Conservation (phyloP, 2,888 invertebrate genomes). For the Alsophila aescularia region DNA sequence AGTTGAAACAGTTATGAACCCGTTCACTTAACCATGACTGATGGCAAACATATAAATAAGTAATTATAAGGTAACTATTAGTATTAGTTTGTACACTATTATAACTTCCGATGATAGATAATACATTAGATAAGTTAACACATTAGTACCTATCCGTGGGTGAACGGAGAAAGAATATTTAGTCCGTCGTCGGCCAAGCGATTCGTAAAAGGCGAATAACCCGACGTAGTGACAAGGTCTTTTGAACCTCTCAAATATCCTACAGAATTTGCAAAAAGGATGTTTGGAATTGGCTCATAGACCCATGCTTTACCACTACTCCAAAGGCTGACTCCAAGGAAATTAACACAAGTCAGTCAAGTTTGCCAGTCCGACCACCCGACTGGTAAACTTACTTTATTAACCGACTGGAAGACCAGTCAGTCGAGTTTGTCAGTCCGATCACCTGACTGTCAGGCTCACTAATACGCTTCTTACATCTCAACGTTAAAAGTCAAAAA, state of each 20-base stretch:
- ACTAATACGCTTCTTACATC: neutral
- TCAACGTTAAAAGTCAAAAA: neutral
- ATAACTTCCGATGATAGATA: too few relatives aligned
- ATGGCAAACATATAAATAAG: too few relatives aligned
- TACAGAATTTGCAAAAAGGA: neutral
- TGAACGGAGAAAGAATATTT: constrained; percentile 35
- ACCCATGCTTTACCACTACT: constrained; percentile 10
- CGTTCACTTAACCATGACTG: too few relatives aligned
- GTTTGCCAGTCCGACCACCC: constrained; percentile 7
- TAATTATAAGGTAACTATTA: too few relatives aligned
- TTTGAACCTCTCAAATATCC: neutral
- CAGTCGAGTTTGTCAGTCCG: neutral
- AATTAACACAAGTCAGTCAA: constrained; percentile 8
- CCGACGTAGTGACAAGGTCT: constrained; percentile 26
- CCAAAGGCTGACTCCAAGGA: constrained; percentile 4
- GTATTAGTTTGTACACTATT: too few relatives aligned
- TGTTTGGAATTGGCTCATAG: neutral
- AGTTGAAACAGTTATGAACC: too few relatives aligned
- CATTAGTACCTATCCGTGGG: constrained; percentile 24
- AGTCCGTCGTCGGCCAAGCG: constrained; percentile 29
- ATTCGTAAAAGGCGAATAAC: constrained; percentile 34
- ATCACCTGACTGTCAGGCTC: neutral
- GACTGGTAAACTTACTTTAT: neutral
- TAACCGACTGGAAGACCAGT: neutral
- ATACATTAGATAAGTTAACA: too few relatives aligned